Evolutionary conservation across 2,888 invertebrate genomes (phyloP).

Genomic region (Gymnoscelis rufifasciata): DNA sequence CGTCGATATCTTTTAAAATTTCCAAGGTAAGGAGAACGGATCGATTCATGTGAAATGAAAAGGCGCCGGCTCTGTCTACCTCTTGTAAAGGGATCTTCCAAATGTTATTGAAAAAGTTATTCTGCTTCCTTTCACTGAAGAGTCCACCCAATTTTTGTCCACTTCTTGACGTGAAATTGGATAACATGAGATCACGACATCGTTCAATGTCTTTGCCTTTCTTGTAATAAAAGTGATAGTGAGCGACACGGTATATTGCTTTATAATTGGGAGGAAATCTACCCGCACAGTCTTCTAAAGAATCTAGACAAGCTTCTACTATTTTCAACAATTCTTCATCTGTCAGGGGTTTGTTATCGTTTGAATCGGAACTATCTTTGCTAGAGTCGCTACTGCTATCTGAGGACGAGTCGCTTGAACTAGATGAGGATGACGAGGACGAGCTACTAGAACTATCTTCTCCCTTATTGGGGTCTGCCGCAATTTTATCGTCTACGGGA

Average conservation of each 20-base stretch:
- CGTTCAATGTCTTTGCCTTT: slow-evolving; percentile 83
- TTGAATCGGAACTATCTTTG: slow-evolving; percentile 73
- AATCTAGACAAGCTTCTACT: slow-evolving; percentile 84
- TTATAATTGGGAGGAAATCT: slow-evolving; percentile 96
- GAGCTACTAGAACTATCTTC: slow-evolving; percentile 62
- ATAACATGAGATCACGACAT: slow-evolving; percentile 85
- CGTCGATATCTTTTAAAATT: slow-evolving; percentile 87
- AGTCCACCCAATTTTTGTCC: slow-evolving; percentile 87
- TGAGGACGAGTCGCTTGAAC: slow-evolving; percentile 77
- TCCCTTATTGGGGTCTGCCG: slow-evolving; percentile 47
- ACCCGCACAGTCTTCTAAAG: slow-evolving; percentile 89
- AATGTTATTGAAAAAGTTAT: slow-evolving; percentile 95
- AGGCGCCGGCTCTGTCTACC: slow-evolving; percentile 94
- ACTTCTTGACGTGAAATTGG: slow-evolving; percentile 82
- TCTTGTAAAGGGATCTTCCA: slow-evolving; percentile 95
- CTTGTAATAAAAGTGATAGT: slow-evolving; percentile 88
- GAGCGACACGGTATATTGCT: slow-evolving; percentile 91
- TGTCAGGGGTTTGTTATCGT: slow-evolving; percentile 57
- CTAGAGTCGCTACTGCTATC: slow-evolving; percentile 75
- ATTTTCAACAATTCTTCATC: slow-evolving; percentile 80
- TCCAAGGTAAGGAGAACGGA: slow-evolving; percentile 90
- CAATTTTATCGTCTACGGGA: slow-evolving; percentile 14
- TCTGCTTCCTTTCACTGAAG: slow-evolving; percentile 89
- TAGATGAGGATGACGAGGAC: slow-evolving; percentile 73
- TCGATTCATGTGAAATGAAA: slow-evolving; percentile 93